Percentiles rank a stretch among this genome's conserved stretches.
phyloP scores from a whole-genome alignment of 1,140 invertebrate species.

The Berghia stephanieae region DNA sequence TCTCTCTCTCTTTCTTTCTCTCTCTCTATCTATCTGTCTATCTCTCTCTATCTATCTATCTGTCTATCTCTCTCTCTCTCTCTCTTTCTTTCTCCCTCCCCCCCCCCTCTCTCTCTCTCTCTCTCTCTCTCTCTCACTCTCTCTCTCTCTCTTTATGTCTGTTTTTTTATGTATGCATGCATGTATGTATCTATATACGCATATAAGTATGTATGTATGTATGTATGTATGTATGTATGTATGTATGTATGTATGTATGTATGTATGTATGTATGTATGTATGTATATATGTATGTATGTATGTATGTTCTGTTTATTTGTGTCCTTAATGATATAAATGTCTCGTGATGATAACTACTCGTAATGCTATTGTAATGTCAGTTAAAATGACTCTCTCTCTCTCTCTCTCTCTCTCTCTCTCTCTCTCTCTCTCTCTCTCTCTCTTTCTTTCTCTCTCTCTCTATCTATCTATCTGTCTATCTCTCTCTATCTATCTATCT shows the following conservation, averaged over 20 bases:
- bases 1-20: no score
- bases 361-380: no score
- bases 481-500: no score
- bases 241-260: background rate
- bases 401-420: background rate
- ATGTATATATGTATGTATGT: no score
- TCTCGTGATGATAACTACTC: no score
- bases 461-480: no score
- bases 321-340: no score
- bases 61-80: no score
- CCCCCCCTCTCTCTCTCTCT: conserved; percentile 24
- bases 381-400: background rate
- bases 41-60: conserved; percentile 8
- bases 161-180: no score
- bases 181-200: no score
- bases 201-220: background rate
- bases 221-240: background rate
- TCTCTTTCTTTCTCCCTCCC: background rate
- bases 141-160: conserved; percentile 20
- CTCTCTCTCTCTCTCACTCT: conserved; percentile 17
- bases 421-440: conserved; percentile 14
- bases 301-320: background rate
- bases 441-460: background rate
- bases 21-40: conserved; percentile 19
- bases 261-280: no score